phyloP scores from a whole-genome alignment of 2,797 vertebrate genomes.

The Zonotrichia albicollis region DNA sequence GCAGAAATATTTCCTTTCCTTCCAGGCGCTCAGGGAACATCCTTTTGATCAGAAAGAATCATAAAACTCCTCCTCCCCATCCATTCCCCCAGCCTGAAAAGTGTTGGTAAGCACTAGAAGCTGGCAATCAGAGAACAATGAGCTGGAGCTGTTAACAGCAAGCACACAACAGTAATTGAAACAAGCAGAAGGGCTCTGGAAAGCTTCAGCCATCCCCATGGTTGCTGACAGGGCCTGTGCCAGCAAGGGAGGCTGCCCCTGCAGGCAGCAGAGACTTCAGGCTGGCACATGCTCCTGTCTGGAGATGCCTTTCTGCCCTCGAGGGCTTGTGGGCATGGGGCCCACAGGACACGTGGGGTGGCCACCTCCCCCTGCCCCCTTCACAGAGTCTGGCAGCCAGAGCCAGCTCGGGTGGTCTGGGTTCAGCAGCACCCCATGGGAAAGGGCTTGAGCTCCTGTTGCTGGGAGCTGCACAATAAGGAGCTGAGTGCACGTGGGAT shows the following conservation, averaged over 20 bases:
- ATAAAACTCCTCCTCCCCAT: background rate
- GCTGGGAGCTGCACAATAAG: slow-evolving; percentile 49
- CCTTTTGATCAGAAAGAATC: background rate
- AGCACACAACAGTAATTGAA: slow-evolving; percentile 12
- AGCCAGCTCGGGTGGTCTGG: background rate
- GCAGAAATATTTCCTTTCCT: background rate
- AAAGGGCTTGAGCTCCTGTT: slow-evolving; percentile 45
- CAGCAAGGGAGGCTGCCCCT: background rate
- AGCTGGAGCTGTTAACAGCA: slow-evolving; percentile 3
- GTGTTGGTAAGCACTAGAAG: background rate
- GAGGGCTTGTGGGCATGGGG: background rate
- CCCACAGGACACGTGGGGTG: background rate
- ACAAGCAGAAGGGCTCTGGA: slow-evolving; percentile 10
- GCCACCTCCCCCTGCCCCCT: background rate
- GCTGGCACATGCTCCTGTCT: background rate
- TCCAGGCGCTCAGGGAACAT: background rate
- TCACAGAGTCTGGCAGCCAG: slow-evolving; percentile 8
- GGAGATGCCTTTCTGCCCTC: slow-evolving; percentile 16
- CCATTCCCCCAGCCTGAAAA: background rate
- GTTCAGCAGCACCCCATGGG: slow-evolving; percentile 10
- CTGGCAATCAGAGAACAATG: background rate
- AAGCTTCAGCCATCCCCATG: background rate
- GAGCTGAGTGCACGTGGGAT: background rate
- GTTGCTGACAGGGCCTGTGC: background rate
- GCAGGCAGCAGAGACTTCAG: background rate